These are phyloP conservation scores for Chydorus sphaericus DNA, from an alignment of 2,888 invertebrate species.

Conservation along the genomic window DNA sequence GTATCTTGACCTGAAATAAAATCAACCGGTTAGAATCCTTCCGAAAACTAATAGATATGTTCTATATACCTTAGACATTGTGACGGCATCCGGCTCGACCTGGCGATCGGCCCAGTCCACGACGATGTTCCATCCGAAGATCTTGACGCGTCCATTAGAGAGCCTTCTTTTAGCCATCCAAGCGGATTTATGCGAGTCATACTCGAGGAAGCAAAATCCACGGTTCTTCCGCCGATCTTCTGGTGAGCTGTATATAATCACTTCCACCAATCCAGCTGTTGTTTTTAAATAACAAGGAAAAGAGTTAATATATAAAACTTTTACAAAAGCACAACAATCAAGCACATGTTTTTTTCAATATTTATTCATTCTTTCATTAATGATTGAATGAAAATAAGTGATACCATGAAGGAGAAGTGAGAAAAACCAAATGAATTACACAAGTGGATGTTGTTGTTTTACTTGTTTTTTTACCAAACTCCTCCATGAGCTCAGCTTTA, in stretches of 20 bases:
- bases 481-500: slow-evolving; percentile 99
- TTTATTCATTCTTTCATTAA: neutral
- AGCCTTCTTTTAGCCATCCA: slow-evolving; percentile 92
- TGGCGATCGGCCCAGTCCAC: slow-evolving; percentile 99
- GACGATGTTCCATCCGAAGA: slow-evolving; percentile 98
- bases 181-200: slow-evolving; percentile 97
- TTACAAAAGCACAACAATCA: neutral
- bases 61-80: slow-evolving; percentile 95
- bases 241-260: slow-evolving; percentile 98
- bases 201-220: slow-evolving; percentile 99
- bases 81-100: slow-evolving; percentile 97
- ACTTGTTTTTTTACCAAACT: slow-evolving; percentile 99
- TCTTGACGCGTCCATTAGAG: slow-evolving; percentile 84
- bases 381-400: neutral
- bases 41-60: no score
- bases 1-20: slow-evolving; percentile 93
- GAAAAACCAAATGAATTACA: no score
- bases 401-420: neutral
- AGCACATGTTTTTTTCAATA: no score
- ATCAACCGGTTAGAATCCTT: no score
- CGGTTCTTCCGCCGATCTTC: slow-evolving; percentile 99
- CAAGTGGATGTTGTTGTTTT: no score
- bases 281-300: neutral
- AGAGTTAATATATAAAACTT: neutral
- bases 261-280: slow-evolving; percentile 91